A percentile compares a stretch with the other conserved stretches of the same genome.
Conservation (phyloP, 2,113 vertebrate species). For the Antechinus flavipes region DNA sequence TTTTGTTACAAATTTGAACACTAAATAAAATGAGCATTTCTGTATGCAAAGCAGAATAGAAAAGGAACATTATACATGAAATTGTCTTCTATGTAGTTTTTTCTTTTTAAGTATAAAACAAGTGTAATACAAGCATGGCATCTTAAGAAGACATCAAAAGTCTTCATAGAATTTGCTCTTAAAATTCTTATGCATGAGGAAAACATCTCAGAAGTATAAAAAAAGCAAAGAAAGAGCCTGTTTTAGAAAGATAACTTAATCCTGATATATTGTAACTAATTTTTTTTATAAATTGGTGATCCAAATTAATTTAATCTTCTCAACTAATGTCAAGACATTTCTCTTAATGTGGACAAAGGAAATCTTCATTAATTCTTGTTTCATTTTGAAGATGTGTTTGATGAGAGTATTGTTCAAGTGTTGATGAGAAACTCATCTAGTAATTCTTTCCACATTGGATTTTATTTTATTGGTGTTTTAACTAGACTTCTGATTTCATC, state of each 20-base stretch:
- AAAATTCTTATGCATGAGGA: background rate
- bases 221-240: conserved; percentile 14
- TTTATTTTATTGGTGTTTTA: background rate
- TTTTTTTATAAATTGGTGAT: conserved; percentile 13
- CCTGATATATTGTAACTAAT: conserved; percentile 34
- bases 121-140: background rate
- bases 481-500: background rate
- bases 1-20: background rate
- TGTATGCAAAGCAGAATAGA: background rate
- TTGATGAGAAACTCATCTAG: background rate
- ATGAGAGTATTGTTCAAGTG: background rate
- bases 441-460: background rate
- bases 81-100: background rate
- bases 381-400: background rate
- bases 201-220: conserved; percentile 28
- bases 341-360: background rate
- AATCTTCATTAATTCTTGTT: background rate
- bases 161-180: background rate
- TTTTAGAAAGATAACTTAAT: conserved; percentile 11
- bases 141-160: background rate
- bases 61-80: background rate
- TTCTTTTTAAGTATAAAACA: background rate
- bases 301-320: conserved; percentile 18
- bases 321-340: conserved; percentile 12
- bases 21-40: background rate